Evolutionary conservation across 1,140 invertebrate genomes (phyloP), one percentile per base, ranked within the genome.

Genomic region (Solenopsis fugax): DNA sequence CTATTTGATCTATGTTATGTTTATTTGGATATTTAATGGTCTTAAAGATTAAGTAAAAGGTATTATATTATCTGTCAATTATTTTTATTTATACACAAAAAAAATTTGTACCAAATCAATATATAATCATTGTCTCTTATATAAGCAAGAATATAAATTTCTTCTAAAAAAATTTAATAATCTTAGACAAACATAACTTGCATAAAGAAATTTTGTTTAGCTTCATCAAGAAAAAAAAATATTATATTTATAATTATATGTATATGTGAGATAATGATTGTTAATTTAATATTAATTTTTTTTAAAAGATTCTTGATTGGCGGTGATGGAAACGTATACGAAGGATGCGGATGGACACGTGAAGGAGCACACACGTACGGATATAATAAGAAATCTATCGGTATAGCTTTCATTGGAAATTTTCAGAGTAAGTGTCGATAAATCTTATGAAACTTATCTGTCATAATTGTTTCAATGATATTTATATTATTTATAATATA

Each of bases 251-350:
- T 29, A 29, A 1, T 29, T 29, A 29, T 29, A 41, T 41, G 41
- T 41, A 41, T 41, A 41, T 41, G 4, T 41, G 4, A 41, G 41
- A 41, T 3, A 41, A 41, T 41, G 7, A 41, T 41, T 41, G 7
- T 41, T 7, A 3, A 41, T 41, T 41, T 41, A 7, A 41, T 62
- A 13, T 71, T 60, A 58, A 65, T 6, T 54, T 54, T 41, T 54
- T 87, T 90, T n/a, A 50, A n/a, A 34, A 89, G 88, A 41, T 87
- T 89, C 88, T 85, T 98, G 10, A 96, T 98, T 78, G 97, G 97
- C 1, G 97, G 97, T 41, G 97, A 98, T 93, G 97, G 97, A 4
- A 96, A 96, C 24, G 95, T 98, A 18, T 98, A 98, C 90, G 97
- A 98, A 94, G 98, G 97, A 9, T 94, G 96, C 12, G 97, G 97